Percentiles rank a stretch among this genome's conserved stretches.
Conservation (phyloP, 2,888 invertebrate species). For the Eupithecia inturbata region DNA sequence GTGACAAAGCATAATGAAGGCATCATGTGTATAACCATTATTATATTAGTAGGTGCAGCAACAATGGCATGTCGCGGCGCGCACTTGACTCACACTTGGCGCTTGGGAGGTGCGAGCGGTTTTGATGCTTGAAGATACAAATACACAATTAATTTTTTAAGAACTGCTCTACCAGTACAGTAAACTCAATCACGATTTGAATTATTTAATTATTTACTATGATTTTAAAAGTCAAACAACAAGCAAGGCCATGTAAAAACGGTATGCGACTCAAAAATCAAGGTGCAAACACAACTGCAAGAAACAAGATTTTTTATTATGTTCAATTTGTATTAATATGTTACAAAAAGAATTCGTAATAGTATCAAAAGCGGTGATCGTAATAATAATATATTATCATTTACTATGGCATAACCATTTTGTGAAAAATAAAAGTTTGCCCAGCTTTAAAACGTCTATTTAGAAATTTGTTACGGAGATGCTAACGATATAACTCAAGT, state of each 20-base stretch:
- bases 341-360: not conserved
- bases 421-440: not conserved
- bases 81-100: constrained; percentile 73
- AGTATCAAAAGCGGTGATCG: no score
- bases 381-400: no score
- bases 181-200: no score
- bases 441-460: no score
- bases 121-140: constrained; percentile 60
- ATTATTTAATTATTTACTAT: no score
- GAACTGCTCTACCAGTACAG: not conserved
- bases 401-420: no score
- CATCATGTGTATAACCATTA: constrained; percentile 57
- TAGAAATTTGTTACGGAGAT: no score
- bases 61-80: constrained; percentile 69
- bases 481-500: no score
- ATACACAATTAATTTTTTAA: not conserved
- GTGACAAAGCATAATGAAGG: constrained; percentile 53
- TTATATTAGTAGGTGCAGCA: constrained; percentile 68
- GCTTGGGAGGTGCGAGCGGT: constrained; percentile 46
- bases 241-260: no score
- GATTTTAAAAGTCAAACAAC: no score
- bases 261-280: no score
- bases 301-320: not conserved
- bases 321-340: not conserved
- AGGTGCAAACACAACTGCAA: not conserved